phyloP scores from a whole-genome alignment of 2,888 invertebrate genomes.

The Platyscelio sp. region DNA sequence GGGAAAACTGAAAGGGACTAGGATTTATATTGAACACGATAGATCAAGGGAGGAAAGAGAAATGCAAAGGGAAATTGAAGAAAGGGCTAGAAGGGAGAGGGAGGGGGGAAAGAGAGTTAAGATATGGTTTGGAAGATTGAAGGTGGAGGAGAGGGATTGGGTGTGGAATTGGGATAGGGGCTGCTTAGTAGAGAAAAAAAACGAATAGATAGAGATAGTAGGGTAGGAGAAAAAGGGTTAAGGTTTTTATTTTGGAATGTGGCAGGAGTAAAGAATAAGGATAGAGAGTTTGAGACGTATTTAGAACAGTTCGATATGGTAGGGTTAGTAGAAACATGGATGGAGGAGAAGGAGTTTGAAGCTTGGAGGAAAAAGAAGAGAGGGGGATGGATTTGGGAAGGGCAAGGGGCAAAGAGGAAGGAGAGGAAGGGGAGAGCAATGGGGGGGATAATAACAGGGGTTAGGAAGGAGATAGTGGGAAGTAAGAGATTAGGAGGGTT shows the following conservation, averaged over 20 bases:
- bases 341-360: neutral
- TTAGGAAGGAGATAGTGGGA: no score
- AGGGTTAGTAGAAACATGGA: neutral
- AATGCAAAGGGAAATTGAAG: neutral
- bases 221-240: neutral
- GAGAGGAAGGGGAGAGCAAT: no score
- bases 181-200: neutral
- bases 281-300: constrained; percentile 2
- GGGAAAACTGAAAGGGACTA: neutral
- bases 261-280: constrained; percentile 4
- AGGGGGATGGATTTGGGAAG: no score
- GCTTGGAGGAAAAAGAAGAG: neutral
- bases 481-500: no score
- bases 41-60: constrained; percentile 21
- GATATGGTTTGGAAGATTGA: neutral
- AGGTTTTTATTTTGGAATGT: constrained; percentile 11
- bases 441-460: no score
- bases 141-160: neutral
- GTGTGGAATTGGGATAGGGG: neutral
- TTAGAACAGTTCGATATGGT: neutral
- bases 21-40: constrained; percentile 20
- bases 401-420: no score
- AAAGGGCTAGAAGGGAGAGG: neutral
- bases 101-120: neutral
- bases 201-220: neutral